Base-by-base conservation (phyloP, 2,888 invertebrate genomes). In the Aphodius granarius region DNA sequence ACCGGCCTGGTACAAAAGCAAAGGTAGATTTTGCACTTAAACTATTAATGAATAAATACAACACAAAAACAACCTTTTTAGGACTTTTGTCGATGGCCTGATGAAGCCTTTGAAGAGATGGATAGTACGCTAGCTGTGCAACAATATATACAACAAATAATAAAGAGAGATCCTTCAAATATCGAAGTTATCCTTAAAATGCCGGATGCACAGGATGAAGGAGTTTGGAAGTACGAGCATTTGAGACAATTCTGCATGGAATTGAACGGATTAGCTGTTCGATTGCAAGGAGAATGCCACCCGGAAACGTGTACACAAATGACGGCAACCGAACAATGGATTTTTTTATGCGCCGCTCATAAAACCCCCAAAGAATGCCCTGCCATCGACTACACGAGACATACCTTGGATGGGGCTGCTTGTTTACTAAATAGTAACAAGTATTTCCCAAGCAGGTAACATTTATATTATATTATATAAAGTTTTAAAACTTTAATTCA, bases 271-370 rank as follows among this genome's bases (percentile, higher is more conserved):
- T 89, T 99, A 81, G 98, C 99, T 71, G 98, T 99, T 0, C 92
- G 96, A 84, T 89, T 99, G 79, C 99, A 99, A 89, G 93, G 93
- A 80, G 98, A 99, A 87, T 99, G 99, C 87, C 95, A 96, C 85
- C 98, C 99, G 63, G 96, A 97, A 84, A 97, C 95, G 19, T 99
- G 99, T 87, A 97, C 95, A 78, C 99, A 99, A 89, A 99, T 99
- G 99, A 99, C 99, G 66, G 99, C 99, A 23, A 99, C 99, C 22
- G 99, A 99, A 88, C 99, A 99, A 85, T 99, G 99, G 99, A 99
- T 99, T 88, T 99, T 99, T 88, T 89, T 99, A 73, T 99, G 99
- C 90, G 99, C 99, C 76, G 99, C 99, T 65, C 99, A 99, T 87
- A 99, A 99, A 91, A 99, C 99, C 78, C 99, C 99, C 64, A 99